Evolutionary conservation across 2,888 invertebrate genomes (phyloP).

Genomic region (Tenthredo mesomela): DNA sequence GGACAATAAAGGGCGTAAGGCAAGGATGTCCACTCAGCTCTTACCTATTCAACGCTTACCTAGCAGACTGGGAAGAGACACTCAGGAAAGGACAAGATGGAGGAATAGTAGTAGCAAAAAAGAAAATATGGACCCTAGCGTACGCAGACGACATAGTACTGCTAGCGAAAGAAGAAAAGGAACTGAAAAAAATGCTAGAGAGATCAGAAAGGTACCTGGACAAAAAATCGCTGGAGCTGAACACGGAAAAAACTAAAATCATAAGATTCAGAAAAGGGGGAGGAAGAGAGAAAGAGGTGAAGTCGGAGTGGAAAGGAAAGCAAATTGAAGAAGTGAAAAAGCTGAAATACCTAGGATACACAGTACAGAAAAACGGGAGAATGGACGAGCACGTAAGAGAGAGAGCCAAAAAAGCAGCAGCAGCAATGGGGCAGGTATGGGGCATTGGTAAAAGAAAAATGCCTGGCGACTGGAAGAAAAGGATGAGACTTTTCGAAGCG

Average conservation of each 20-base stretch:
- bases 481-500: slow-evolving; percentile 33
- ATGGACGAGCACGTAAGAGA: slow-evolving; percentile 16
- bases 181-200: slow-evolving; percentile 38
- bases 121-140: slow-evolving; percentile 50
- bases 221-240: slow-evolving; percentile 33
- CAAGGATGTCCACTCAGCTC: slow-evolving; percentile 54
- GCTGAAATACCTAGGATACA: slow-evolving; percentile 52
- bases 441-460: slow-evolving; percentile 47
- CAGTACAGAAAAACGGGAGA: too few relatives aligned
- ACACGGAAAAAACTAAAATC: slow-evolving; percentile 51
- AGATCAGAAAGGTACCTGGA: slow-evolving; percentile 37
- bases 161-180: slow-evolving; percentile 39
- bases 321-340: slow-evolving; percentile 51
- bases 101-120: slow-evolving; percentile 42
- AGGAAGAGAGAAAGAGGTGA: slow-evolving; percentile 4
- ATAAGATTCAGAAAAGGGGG: slow-evolving; percentile 53
- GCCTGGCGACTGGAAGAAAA: slow-evolving; percentile 3
- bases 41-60: slow-evolving; percentile 46
- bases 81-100: slow-evolving; percentile 44
- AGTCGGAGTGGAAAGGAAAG: slow-evolving; percentile 43
- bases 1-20: slow-evolving; percentile 43
- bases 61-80: slow-evolving; percentile 56
- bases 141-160: slow-evolving; percentile 54
- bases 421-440: slow-evolving; percentile 46
- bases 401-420: slow-evolving; percentile 36